phyloP scores from a whole-genome alignment of 1,140 invertebrate genomes.

The Glossosoma conforme region DNA sequence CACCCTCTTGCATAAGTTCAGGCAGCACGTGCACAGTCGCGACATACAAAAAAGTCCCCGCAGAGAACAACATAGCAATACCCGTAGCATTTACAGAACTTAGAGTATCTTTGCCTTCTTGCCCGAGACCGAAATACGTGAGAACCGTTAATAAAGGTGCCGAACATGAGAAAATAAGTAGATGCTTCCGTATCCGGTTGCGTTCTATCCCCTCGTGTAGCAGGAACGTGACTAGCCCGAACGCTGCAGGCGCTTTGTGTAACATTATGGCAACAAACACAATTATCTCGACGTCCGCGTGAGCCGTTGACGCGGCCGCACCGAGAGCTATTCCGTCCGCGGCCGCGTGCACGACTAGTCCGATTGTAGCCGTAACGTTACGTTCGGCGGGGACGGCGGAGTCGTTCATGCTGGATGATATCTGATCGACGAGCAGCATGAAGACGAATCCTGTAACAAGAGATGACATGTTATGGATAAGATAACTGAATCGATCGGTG shows the following conservation, averaged over 20 bases:
- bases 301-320: slow-evolving; percentile 90
- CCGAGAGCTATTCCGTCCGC: slow-evolving; percentile 96
- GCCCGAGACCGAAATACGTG: slow-evolving; percentile 91
- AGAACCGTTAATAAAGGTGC: slow-evolving; percentile 86
- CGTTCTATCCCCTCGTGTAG: slow-evolving; percentile 91
- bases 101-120: slow-evolving; percentile 70
- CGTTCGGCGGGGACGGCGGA: slow-evolving; percentile 56
- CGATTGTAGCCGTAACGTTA: slow-evolving; percentile 89
- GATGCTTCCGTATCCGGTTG: slow-evolving; percentile 79
- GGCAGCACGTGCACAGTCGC: slow-evolving; percentile 97
- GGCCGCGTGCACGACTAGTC: slow-evolving; percentile 95
- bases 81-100: slow-evolving; percentile 87
- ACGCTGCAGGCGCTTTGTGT: slow-evolving; percentile 97
- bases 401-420: slow-evolving; percentile 63
- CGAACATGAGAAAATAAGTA: slow-evolving; percentile 90
- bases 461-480: no score
- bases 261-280: slow-evolving; percentile 99
- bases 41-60: slow-evolving; percentile 97
- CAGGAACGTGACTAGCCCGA: slow-evolving; percentile 95
- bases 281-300: slow-evolving; percentile 94
- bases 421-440: slow-evolving; percentile 95
- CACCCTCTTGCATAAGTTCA: slow-evolving; percentile 67
- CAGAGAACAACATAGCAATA: slow-evolving; percentile 96
- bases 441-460: slow-evolving; percentile 78
- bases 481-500: no score